Percentiles rank a stretch among this genome's conserved stretches.
Evolutionary conservation across 2,113 vertebrate genomes (phyloP).

Genomic region (Podilymbus podiceps): DNA sequence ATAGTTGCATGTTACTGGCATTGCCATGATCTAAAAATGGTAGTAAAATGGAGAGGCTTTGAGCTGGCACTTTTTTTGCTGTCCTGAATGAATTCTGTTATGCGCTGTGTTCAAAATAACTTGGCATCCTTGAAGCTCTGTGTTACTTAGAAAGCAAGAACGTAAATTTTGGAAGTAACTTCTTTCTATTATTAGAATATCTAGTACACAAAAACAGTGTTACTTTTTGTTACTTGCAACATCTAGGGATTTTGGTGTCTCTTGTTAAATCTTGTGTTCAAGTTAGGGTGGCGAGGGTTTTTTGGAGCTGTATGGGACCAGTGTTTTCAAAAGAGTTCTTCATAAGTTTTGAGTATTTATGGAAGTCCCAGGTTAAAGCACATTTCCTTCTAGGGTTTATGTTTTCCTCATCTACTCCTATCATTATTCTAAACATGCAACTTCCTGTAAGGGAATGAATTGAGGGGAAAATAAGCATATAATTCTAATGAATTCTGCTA

Average conservation of each 20-base stretch:
- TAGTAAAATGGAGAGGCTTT: background rate
- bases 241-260: background rate
- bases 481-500: background rate
- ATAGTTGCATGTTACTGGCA: background rate
- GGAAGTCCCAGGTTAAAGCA: background rate
- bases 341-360: background rate
- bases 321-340: background rate
- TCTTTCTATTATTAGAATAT: background rate
- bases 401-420: background rate
- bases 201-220: background rate
- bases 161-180: background rate
- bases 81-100: background rate
- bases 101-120: background rate
- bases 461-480: background rate
- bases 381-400: background rate
- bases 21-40: background rate
- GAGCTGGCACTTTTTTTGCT: background rate
- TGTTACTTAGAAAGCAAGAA: background rate
- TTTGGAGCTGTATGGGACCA: background rate
- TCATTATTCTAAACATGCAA: background rate
- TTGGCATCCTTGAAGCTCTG: background rate
- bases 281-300: background rate
- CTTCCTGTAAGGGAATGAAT: background rate
- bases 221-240: background rate
- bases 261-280: background rate